Base-by-base conservation (phyloP, 2,888 invertebrate genomes). In the Morpho deidamia region DNA sequence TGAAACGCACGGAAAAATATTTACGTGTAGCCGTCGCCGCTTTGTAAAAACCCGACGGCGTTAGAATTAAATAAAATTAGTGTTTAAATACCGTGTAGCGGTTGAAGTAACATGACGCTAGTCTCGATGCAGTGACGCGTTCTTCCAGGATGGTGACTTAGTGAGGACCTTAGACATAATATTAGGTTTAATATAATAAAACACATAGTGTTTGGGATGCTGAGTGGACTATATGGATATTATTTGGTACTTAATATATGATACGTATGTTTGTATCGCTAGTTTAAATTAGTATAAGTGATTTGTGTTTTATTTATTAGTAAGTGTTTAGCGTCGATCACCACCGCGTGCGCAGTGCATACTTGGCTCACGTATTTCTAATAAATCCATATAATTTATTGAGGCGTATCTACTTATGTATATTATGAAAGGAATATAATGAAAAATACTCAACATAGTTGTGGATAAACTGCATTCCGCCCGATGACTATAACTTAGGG, bases 381-480 rank as follows among this genome's bases (percentile, higher is more conserved):
- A 68, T 74, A 70, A 77, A 81, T 81, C 76, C 76, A 76, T 82
- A 76, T 80, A 78, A 76, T 81, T 83, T 80, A 80, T 73, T 81
- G 67, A 84, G 78, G 74, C 76, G 71, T 81, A 78, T 84, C 77
- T 86, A 86, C 82, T 82, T 87, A 83, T 87, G 84, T 88, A 87
- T 87, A 85, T 89, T 87, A 87, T 83, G 85, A 83, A 69, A 56
- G 63, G 64, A 62, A 37, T 10, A 37, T 71, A 65, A 78, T 83
- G 76, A 79, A 48, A 80, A 85, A 87, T 86, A 88, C 86, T 88
- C 87, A 87, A 87, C 87, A 83, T 88, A 87, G 88, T 90, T 90
- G 89, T 89, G 90, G 90, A 88, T 88, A 85, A 43, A 88, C 86
- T 87, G 90, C 90, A 90, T 90, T 90, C 90, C 90, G 88, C 89